Base-by-base conservation (phyloP, 1,140 invertebrate species). In the Brachionus calyciflorus region DNA sequence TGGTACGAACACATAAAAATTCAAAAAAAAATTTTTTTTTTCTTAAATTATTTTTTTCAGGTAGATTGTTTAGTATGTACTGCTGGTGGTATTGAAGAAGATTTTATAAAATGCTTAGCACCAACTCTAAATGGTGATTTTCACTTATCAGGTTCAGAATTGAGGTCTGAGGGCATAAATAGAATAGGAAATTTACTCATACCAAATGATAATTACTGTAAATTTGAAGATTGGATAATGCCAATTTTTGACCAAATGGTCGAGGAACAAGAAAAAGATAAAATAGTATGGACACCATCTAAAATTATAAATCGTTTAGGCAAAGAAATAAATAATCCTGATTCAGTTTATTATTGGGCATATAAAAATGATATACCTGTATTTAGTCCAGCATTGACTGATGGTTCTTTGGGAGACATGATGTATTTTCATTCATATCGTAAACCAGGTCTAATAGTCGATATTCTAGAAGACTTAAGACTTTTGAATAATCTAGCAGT, bases 401-500 rank as follows among this genome's bases (percentile, higher is more conserved):
- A 99, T 88, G 97, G 97, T 3, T 96, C 93, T 81, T 86, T 99
- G 17, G 97, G 96, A 1, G 97, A 99, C 84, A 99, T 99, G 96
- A 92, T 99, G 88, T 99, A 95, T 84, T 98, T 99, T 80, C 96
- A 99, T 87, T 95, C 94, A 0, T 96, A 91, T 81, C 21, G 76
- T 10, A 91, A 89, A 81, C 93, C 94, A 48, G 96, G 95, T 5
- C 87, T 99, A 14, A 87, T 96, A 9, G 84, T 99, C 46, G 96
- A 99, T 83, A 96, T 99, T 83, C 86, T 96, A 68, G 90, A 93
- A 84, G 91, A 91, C 90, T 85, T 81, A 60, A 76, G 26, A 10
- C 24, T 92, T 77, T 83, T 99, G 9, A 99, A 99, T 86, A 91
- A 90, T 28, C 93, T 98, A 88, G 92, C 96, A n/a, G 91, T 97